Conservation (phyloP, 2,113 vertebrate genomes). For the Nothobranchius kuhntae region DNA sequence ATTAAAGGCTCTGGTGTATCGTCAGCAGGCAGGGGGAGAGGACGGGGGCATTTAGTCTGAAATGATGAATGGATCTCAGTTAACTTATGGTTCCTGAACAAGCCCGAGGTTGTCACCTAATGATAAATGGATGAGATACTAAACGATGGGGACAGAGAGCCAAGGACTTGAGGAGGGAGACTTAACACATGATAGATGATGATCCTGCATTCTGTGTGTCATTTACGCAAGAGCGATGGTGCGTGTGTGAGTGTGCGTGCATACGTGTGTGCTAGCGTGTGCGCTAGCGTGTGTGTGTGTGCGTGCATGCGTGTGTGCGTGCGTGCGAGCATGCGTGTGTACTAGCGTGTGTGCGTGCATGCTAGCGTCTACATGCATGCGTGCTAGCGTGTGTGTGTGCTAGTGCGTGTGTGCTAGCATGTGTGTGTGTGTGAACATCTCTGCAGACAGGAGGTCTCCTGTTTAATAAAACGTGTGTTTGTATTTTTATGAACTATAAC, state of each 20-base stretch:
- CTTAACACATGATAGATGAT: conserved; percentile 60
- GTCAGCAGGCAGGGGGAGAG: conserved; percentile 19
- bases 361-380: neutral
- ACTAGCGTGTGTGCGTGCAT: no score
- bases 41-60: conserved; percentile 27
- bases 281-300: no score
- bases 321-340: no score
- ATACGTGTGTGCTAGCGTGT: neutral
- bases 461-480: neutral
- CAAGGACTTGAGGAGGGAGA: conserved; percentile 53
- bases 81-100: conserved; percentile 54
- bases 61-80: conserved; percentile 64
- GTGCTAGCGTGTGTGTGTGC: neutral
- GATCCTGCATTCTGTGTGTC: conserved; percentile 39
- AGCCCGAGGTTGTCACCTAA: conserved; percentile 55
- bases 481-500: neutral
- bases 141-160: conserved; percentile 42
- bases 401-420: neutral
- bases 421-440: neutral
- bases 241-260: neutral
- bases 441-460: neutral
- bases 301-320: no score
- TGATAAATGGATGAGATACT: conserved; percentile 58
- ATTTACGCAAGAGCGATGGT: conserved; percentile 31
- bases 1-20: conserved; percentile 28